phyloP scores from a whole-genome alignment of 2,797 vertebrate species.

The Helicolenus hilgendorfi region DNA sequence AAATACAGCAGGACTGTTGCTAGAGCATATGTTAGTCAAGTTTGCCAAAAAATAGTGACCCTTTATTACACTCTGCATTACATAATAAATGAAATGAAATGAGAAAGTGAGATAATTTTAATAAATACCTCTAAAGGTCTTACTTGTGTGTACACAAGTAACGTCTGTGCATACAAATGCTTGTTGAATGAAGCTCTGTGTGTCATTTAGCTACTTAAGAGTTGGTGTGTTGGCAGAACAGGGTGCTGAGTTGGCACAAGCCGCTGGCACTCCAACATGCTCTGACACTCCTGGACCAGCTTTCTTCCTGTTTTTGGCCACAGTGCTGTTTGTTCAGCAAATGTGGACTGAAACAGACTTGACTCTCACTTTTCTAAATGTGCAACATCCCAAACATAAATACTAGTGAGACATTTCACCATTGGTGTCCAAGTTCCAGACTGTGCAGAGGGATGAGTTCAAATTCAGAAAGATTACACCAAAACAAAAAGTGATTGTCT shows the following conservation, averaged over 20 bases:
- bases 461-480: neutral
- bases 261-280: conserved; percentile 45
- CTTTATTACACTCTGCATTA: neutral
- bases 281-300: conserved; percentile 43
- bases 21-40: neutral
- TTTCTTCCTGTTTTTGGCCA: conserved; percentile 70
- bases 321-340: conserved; percentile 61
- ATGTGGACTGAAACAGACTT: conserved; percentile 29
- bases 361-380: conserved; percentile 14
- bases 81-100: neutral
- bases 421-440: neutral
- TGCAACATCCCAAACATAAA: neutral
- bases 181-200: conserved; percentile 35
- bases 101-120: neutral
- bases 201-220: conserved; percentile 21
- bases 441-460: neutral
- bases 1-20: neutral
- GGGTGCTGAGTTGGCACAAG: conserved; percentile 49
- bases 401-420: conserved; percentile 8
- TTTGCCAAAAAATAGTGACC: neutral
- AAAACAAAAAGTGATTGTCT: neutral
- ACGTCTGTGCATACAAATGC: conserved; percentile 9
- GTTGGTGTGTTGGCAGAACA: conserved; percentile 59
- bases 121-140: neutral
- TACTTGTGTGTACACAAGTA: neutral